Evolutionary conservation across 2,797 vertebrate species (phyloP), one percentile per base, ranked within the genome.

Genomic region (Scarus forsteni): DNA sequence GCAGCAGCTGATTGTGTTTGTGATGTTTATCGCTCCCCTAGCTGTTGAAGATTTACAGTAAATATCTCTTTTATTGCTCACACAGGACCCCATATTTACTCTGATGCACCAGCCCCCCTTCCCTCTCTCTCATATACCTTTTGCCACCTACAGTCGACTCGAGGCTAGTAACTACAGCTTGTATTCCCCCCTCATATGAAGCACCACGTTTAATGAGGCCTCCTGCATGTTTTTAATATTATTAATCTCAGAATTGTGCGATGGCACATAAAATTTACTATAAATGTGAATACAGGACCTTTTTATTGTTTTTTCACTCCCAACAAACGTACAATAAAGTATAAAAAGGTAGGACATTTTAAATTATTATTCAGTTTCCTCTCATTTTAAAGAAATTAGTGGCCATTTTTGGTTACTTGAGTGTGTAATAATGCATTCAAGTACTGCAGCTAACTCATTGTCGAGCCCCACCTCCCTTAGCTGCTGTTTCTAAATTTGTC

Each of bases 11-110:
- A 91, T 92, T 92, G 91, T 93, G 83, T 94, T 94, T 90, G 86
- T 89, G 88, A 91, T 91, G 85, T 92, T 92, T 92, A 93, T 93
- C 40, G 71, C 77, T 90, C 85, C 88, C 85, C 77, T 73, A 88
- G 91, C 91, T 85, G 87, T 69, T 60, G 70, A 85, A 88, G 87
- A 93, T 93, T 92, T 93, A 91, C 91, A 92, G 85, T 91, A 92
- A 92, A 93, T 90, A 90, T 92, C 73, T 90, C 62, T 86, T 93
- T 93, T 93, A 93, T 82, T 81, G 86, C 86, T 83, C 88, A 75
- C 85, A 69, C 77, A 8, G 83, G 85, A 77, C 72, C 66, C 62
- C 62, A 63, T 85, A 73, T 91, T 91, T 83, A 78, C 73, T 78
- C 60, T 15, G 40, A 53, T 65, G 70, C 68, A 73, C 54, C 54